A percentile compares a stretch with the other conserved stretches of the same genome.
These are phyloP conservation scores for Zygaena filipendulae DNA, from an alignment of 2,888 invertebrate species.

Conservation along the genomic window DNA sequence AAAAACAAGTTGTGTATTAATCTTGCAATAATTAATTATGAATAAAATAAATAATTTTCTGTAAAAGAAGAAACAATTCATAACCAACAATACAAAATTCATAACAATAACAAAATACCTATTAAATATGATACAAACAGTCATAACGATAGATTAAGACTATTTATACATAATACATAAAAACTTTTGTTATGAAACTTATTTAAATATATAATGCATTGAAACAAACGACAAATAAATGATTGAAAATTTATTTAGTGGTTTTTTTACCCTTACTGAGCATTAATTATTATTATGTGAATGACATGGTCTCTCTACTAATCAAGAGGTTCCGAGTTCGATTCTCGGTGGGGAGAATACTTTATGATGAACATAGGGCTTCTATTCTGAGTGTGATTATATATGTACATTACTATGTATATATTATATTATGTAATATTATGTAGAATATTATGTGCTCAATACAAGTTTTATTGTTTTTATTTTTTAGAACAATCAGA, in stretches of 20 bases:
- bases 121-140: constrained; percentile 46
- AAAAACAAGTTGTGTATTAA: constrained; percentile 28
- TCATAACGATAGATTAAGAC: constrained; percentile 56
- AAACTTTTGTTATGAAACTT: constrained; percentile 64
- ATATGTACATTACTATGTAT: no score
- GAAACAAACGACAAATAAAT: constrained; percentile 65
- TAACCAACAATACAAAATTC: constrained; percentile 19
- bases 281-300: no score
- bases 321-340: no score
- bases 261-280: constrained; percentile 25
- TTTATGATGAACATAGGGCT: no score
- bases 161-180: constrained; percentile 60
- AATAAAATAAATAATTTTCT: constrained; percentile 27
- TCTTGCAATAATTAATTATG: no score
- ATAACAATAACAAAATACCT: constrained; percentile 34
- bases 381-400: no score
- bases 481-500: no score
- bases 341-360: no score
- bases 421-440: no score
- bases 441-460: no score
- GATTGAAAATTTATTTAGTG: constrained; percentile 32
- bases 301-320: no score
- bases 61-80: constrained; percentile 26
- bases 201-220: constrained; percentile 65
- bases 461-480: no score